A percentile compares a stretch with the other conserved stretches of the same genome.
Conservation (phyloP, 2,888 invertebrate species). For the Apotomis turbidana region DNA sequence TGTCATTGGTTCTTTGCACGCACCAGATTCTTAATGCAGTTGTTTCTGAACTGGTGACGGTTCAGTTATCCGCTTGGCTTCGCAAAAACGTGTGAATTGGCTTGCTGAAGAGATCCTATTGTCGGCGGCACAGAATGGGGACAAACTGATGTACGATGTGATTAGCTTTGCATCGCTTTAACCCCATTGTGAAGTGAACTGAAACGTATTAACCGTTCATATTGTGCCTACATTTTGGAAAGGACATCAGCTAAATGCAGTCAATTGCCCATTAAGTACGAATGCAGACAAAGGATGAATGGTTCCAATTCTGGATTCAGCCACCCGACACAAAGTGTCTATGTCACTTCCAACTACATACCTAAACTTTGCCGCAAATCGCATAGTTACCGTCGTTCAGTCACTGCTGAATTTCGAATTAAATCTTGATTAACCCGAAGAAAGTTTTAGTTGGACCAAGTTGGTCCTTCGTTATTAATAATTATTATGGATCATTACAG, state of each 20-base stretch:
- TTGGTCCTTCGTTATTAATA: no score
- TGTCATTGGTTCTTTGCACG: no score
- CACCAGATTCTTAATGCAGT: not conserved
- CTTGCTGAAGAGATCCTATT: conserved; percentile 23
- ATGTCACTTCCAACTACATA: not conserved
- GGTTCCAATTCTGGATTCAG: not conserved
- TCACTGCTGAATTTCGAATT: no score
- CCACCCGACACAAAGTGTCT: not conserved
- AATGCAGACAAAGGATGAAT: not conserved
- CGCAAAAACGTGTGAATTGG: conserved; percentile 33
- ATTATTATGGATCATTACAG: no score
- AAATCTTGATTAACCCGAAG: no score
- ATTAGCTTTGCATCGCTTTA: conserved; percentile 28
- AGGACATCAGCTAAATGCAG: not conserved
- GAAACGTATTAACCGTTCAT: conserved; percentile 15
- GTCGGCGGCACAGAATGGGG: conserved; percentile 14
- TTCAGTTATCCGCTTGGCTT: not conserved
- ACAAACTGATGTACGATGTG: conserved; percentile 20
- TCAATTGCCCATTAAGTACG: not conserved
- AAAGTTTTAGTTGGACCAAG: no score
- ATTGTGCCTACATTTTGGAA: not conserved
- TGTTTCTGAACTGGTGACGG: conserved; percentile 4
- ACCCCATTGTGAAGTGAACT: conserved; percentile 31
- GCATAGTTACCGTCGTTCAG: fast-evolving
- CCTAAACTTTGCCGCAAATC: no score